Percentiles rank a stretch among this genome's conserved stretches.
These are phyloP conservation scores for Globia sparganii DNA, from an alignment of 2,888 invertebrate species.

Conservation along the genomic window DNA sequence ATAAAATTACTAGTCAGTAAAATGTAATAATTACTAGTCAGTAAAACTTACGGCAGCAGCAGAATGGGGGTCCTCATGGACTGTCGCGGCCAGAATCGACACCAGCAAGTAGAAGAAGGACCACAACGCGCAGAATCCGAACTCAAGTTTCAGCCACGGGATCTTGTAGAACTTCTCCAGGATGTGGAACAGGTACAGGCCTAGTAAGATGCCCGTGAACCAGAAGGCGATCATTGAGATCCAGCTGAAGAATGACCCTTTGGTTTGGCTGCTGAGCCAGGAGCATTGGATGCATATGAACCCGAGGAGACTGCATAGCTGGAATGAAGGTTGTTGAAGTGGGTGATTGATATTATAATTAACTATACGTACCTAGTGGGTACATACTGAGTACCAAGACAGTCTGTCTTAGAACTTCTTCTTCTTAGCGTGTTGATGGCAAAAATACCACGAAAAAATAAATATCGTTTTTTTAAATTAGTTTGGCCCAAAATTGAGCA, in stretches of 20 bases:
- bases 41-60: constrained; percentile 94
- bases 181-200: constrained; percentile 95
- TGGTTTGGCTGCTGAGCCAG: constrained; percentile 85
- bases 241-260: constrained; percentile 94
- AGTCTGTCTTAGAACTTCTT: not conserved
- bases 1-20: not conserved
- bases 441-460: too few relatives aligned
- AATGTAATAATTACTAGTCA: not conserved
- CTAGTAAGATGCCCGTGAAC: constrained; percentile 94
- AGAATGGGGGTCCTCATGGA: constrained; percentile 90
- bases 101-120: constrained; percentile 94
- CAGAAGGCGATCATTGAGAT: constrained; percentile 96
- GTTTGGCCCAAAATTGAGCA: not conserved
- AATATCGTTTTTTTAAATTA: not conserved
- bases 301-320: constrained; percentile 93
- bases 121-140: constrained; percentile 94
- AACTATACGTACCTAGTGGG: not conserved
- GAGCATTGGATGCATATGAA: constrained; percentile 95
- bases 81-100: constrained; percentile 92
- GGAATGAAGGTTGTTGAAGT: constrained; percentile 46
- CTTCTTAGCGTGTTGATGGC: too few relatives aligned
- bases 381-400: not conserved
- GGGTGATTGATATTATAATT: not conserved
- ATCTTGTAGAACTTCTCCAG: constrained; percentile 96
- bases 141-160: constrained; percentile 96